A percentile compares a stretch with the other conserved stretches of the same genome.
Conservation (phyloP, 2,888 invertebrate genomes). For the Caenorhabditis zanzibari region DNA sequence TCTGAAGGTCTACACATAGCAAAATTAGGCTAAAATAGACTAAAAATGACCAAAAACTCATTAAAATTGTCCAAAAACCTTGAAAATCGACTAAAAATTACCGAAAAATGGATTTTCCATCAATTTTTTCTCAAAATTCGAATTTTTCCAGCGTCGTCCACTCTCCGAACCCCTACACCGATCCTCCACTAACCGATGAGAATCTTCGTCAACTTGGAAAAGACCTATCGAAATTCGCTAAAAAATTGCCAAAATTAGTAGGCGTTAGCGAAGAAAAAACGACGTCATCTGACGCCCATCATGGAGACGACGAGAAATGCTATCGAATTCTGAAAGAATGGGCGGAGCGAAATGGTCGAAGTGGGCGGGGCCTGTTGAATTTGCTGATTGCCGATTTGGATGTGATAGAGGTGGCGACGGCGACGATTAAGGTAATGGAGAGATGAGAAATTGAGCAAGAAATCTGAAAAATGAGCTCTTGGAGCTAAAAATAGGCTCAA, state of each 20-base stretch:
- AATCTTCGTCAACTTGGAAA: constrained; percentile 56
- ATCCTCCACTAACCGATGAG: constrained; percentile 44
- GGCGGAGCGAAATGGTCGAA: constrained; percentile 59
- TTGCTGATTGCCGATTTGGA: constrained; percentile 60
- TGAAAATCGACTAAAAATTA: background rate
- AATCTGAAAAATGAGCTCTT: too few species aligned
- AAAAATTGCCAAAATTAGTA: constrained; percentile 51
- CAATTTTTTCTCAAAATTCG: too few species aligned
- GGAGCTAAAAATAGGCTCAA: too few species aligned
- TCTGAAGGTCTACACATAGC: too few species aligned
- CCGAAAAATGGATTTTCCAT: background rate
- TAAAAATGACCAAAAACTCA: background rate
- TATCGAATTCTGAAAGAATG: constrained; percentile 58
- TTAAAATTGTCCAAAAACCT: background rate
- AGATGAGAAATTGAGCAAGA: background rate
- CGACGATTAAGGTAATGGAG: constrained; percentile 19
- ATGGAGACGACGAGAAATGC: constrained; percentile 46
- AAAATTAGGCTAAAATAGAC: background rate
- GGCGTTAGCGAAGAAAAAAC: constrained; percentile 3
- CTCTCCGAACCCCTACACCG: constrained; percentile 57
- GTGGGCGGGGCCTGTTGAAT: constrained; percentile 55
- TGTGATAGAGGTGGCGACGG: constrained; percentile 48
- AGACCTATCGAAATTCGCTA: constrained; percentile 32
- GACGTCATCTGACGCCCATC: background rate
- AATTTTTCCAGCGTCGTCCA: constrained; percentile 13